A percentile compares a stretch with the other conserved stretches of the same genome.
Conservation (phyloP, 2,797 vertebrate genomes). For the Hafferia zeledoni region DNA sequence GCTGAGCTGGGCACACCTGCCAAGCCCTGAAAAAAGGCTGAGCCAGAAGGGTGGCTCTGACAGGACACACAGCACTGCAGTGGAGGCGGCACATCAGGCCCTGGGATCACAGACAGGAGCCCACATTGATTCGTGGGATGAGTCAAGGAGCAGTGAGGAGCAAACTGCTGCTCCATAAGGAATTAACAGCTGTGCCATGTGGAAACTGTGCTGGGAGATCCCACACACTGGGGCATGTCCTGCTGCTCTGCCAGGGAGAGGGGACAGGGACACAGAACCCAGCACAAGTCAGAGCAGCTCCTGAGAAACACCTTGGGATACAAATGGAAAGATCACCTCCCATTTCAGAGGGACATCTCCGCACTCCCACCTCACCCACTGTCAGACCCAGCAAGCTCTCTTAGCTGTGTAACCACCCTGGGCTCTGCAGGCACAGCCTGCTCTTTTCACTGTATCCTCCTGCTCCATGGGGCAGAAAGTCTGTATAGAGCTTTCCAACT, state of each 20-base stretch:
- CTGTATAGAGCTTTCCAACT: background rate
- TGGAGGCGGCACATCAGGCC: background rate
- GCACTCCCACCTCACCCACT: fast-evolving
- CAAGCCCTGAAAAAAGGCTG: background rate
- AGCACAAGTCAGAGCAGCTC: fast-evolving
- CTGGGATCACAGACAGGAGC: background rate
- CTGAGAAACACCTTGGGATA: background rate
- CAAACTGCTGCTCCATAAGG: background rate
- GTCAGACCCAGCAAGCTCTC: background rate
- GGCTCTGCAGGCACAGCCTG: background rate
- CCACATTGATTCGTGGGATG: background rate
- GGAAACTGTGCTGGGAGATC: fast-evolving
- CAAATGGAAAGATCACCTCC: background rate
- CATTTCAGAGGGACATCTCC: background rate
- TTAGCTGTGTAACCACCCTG: background rate
- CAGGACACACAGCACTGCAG: fast-evolving
- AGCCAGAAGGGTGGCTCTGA: too few species aligned
- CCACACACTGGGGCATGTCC: fast-evolving
- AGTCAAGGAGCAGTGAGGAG: background rate
- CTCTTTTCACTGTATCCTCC: background rate
- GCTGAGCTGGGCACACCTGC: background rate
- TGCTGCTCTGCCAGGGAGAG: fast-evolving
- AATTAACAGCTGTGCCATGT: background rate
- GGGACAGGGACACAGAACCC: background rate
- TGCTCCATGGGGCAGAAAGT: background rate